Evolutionary conservation across 2,797 vertebrate genomes (phyloP), one percentile per base, ranked within the genome.

Genomic region (Sibirionetta formosa): DNA sequence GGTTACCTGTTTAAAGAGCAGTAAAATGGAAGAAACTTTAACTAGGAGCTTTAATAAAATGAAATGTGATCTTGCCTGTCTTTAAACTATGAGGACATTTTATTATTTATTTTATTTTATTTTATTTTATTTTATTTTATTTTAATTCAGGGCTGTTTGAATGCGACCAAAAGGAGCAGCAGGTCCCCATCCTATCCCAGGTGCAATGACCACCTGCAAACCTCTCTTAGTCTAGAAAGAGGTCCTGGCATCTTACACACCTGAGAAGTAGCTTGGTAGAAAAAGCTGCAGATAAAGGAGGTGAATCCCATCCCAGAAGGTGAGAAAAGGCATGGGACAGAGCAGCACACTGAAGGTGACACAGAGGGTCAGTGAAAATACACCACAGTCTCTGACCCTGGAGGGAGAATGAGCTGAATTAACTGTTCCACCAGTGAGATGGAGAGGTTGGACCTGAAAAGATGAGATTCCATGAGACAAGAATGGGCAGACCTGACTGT

Each of bases 191-290:
- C 16, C 26, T 53, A 60, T 33, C 18, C 20, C 2, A 11, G 14
- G 19, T 46, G 15, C 11, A 8, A 2, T 2, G 6, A 44, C 7
- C 0, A 0, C 31, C 38, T 76, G 14, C 2, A 11, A 82, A 35
- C 0, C 3, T 38, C 1, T 1, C 8, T 42, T 12, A 57, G 8
- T 15, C 17, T 85, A 29, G 29, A 36, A 78, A 51, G 24, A 35
- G 2, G 2, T 61, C 7, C 38, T 60, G 26, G 7, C 20, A 73
- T 16, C 17, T 0, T 0, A 1, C 16, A 7, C 14, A 16, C 17
- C 10, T 77, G 64, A 36, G 27, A 9, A 65, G 29, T 69, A 72
- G 38, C 27, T 23, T 40, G 6, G 22, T 58, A 33, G 51, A 80
- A 68, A 35, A 72, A 1, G 9, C 14, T 46, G 11, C 19, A 64